Percentiles rank a stretch among this genome's conserved stretches.
Conservation (phyloP, 2,888 invertebrate species). For the Aleiodes leptofemur region DNA sequence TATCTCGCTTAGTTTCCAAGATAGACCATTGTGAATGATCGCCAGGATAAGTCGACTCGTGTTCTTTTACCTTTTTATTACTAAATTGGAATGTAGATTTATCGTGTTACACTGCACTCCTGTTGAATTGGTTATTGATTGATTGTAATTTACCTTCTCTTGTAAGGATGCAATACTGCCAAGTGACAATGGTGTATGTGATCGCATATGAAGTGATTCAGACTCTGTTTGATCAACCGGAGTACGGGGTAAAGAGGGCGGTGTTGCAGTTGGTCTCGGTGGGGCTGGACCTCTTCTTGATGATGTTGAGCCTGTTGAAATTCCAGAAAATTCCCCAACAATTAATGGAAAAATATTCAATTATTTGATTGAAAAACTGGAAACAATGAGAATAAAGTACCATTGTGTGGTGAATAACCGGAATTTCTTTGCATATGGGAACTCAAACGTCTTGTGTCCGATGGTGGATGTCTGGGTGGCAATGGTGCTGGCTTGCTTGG, state of each 20-base stretch:
- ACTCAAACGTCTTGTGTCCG: slow-evolving; percentile 73
- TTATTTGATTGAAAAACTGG: neutral
- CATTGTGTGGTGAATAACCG: slow-evolving; percentile 74
- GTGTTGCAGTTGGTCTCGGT: slow-evolving; percentile 79
- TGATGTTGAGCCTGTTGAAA: slow-evolving; percentile 75
- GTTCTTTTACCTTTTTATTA: neutral
- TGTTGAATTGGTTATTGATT: too few relatives aligned
- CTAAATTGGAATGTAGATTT: neutral
- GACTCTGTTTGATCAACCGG: slow-evolving; percentile 76
- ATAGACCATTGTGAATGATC: too few relatives aligned
- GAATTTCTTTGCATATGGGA: slow-evolving; percentile 73
- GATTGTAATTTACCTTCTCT: slow-evolving; percentile 78
- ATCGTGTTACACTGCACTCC: too few relatives aligned
- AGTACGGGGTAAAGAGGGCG: slow-evolving; percentile 79
- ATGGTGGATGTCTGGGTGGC: slow-evolving; percentile 77
- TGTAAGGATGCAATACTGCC: slow-evolving; percentile 88
- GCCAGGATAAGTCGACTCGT: neutral
- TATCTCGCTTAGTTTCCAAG: too few relatives aligned
- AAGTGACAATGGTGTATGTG: slow-evolving; percentile 83
- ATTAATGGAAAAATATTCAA: slow-evolving; percentile 19
- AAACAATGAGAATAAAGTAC: slow-evolving; percentile 47
- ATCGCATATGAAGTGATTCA: slow-evolving; percentile 75
- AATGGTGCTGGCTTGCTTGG: slow-evolving; percentile 78
- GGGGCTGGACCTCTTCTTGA: slow-evolving; percentile 78
- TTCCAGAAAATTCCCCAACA: neutral